phyloP scores from a whole-genome alignment of 2,797 vertebrate species.

The Ciconia nigra region DNA sequence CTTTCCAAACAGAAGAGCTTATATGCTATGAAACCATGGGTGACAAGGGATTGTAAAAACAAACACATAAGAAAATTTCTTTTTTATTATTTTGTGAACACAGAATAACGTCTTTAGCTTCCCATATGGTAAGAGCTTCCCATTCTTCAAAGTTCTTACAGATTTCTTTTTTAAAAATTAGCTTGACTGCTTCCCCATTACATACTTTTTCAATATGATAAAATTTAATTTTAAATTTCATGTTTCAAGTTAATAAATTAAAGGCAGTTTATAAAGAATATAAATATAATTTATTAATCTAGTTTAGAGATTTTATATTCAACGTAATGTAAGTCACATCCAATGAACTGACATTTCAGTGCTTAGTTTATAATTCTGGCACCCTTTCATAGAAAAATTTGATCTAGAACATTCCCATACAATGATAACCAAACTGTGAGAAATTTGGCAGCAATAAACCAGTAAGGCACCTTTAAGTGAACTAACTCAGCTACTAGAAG shows the following conservation, averaged over 20 bases:
- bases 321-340: neutral
- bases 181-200: neutral
- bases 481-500: neutral
- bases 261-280: neutral
- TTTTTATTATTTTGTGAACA: neutral
- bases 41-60: neutral
- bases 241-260: neutral
- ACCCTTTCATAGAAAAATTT: neutral
- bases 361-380: neutral
- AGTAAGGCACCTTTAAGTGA: neutral
- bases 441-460: neutral
- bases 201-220: neutral
- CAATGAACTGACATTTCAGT: neutral
- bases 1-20: neutral
- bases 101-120: neutral
- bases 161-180: neutral
- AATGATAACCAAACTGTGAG: neutral
- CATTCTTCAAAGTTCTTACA: neutral
- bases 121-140: no score
- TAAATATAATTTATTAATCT: neutral
- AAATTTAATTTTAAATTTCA: neutral
- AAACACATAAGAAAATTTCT: neutral
- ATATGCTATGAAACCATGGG: neutral
- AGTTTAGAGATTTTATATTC: neutral
- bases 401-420: neutral